phyloP scores from a whole-genome alignment of 2,888 invertebrate species.

The Amiota mariae region DNA sequence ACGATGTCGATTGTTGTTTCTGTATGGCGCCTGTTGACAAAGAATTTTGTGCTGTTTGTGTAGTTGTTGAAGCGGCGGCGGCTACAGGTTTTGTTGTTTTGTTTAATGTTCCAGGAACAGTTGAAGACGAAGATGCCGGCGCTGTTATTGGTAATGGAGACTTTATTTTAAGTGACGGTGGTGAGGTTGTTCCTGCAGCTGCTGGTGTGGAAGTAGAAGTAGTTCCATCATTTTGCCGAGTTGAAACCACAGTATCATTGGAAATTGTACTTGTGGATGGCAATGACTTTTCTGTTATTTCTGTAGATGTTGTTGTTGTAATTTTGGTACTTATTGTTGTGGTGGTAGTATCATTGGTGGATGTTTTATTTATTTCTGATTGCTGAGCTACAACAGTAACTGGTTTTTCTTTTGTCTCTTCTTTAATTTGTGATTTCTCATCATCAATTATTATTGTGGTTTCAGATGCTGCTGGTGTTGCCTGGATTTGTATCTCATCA shows the following conservation, averaged over 20 bases:
- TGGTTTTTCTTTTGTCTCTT: not conserved
- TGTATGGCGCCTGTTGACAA: constrained; percentile 42
- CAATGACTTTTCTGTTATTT: constrained; percentile 33
- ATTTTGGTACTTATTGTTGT: not conserved
- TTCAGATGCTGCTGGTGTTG: constrained; percentile 16
- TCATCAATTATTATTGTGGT: constrained; percentile 22
- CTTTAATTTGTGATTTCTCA: not conserved
- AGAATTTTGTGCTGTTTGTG: not conserved
- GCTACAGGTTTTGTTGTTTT: not conserved
- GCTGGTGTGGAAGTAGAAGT: constrained; percentile 4
- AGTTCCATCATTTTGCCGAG: not conserved
- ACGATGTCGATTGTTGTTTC: constrained; percentile 13
- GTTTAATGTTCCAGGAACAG: not conserved
- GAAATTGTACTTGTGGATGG: not conserved
- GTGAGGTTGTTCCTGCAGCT: not conserved
- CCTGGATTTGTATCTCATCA: constrained; percentile 19
- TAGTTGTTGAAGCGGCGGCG: not conserved
- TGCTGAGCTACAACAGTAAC: constrained; percentile 42
- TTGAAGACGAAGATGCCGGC: not conserved
- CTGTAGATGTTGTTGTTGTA: not conserved
- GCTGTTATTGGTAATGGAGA: not conserved
- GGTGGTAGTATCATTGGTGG: not conserved
- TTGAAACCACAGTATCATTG: not conserved
- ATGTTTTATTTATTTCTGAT: constrained; percentile 30
- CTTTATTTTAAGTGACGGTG: too few relatives aligned